Conservation (phyloP, 2,113 vertebrate genomes). For the Caloenas nicobarica region DNA sequence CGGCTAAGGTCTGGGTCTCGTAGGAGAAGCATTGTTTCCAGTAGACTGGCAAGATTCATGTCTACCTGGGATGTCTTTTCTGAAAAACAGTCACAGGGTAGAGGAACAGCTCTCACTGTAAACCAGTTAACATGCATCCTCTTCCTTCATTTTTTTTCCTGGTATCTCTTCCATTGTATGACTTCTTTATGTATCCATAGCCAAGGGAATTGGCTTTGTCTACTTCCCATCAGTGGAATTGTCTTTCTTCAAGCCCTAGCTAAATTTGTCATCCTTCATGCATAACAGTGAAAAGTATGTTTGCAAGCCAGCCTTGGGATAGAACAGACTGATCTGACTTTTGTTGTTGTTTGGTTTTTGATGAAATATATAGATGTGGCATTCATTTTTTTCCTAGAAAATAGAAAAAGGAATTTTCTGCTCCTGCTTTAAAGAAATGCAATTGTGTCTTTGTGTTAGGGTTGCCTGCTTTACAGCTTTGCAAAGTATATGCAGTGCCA, state of each 20-base stretch:
- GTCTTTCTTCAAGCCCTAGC: background rate
- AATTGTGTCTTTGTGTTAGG: background rate
- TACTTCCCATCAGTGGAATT: background rate
- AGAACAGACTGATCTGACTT: background rate
- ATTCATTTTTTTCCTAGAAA: background rate
- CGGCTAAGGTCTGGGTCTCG: background rate
- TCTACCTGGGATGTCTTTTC: background rate
- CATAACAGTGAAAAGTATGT: background rate
- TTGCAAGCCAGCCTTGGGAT: background rate
- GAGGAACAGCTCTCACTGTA: background rate
- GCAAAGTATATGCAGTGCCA: background rate
- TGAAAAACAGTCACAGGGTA: background rate
- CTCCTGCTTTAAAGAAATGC: background rate
- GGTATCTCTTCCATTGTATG: background rate
- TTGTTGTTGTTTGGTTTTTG: background rate
- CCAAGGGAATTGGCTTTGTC: constrained; percentile 18
- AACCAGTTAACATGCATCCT: background rate
- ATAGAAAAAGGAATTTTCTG: background rate
- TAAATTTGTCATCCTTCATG: background rate
- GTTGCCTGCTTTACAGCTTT: background rate
- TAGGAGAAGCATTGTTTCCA: background rate
- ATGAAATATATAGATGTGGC: background rate
- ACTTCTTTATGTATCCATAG: constrained; percentile 4
- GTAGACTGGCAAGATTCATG: background rate
- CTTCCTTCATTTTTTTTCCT: background rate